phyloP scores from a whole-genome alignment of 2,797 vertebrate genomes.

The Pangasius djambal region DNA sequence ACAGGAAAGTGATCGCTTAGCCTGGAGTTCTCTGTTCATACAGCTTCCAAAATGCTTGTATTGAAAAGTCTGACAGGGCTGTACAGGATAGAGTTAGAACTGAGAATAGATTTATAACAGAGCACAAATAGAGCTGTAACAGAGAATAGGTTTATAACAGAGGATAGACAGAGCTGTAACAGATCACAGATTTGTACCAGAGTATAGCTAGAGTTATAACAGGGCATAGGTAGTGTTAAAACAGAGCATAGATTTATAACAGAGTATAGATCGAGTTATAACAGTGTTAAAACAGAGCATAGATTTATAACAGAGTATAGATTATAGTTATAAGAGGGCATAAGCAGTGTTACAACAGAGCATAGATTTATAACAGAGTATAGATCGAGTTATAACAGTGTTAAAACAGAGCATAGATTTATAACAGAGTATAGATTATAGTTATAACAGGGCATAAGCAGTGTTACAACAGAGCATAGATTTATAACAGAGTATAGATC shows the following conservation, averaged over 20 bases:
- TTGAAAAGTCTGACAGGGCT: background rate
- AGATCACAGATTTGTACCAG: background rate
- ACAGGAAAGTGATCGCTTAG: background rate
- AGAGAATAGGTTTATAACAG: too few relatives aligned
- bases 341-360: background rate
- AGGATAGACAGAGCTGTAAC: background rate
- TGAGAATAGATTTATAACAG: background rate
- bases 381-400: background rate
- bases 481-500: background rate
- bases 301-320: background rate
- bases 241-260: background rate
- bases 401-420: too few relatives aligned
- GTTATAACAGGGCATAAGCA: background rate
- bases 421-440: background rate
- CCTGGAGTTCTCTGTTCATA: background rate
- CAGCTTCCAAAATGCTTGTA: background rate
- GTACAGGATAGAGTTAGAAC: background rate
- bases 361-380: background rate
- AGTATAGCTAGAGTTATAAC: background rate
- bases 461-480: too few relatives aligned
- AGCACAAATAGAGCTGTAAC: background rate
- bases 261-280: background rate
- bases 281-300: background rate
- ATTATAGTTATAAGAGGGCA: background rate
- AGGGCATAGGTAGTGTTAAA: background rate